Evolutionary conservation across 2,113 vertebrate species (phyloP).

Genomic region (Pica pica): DNA sequence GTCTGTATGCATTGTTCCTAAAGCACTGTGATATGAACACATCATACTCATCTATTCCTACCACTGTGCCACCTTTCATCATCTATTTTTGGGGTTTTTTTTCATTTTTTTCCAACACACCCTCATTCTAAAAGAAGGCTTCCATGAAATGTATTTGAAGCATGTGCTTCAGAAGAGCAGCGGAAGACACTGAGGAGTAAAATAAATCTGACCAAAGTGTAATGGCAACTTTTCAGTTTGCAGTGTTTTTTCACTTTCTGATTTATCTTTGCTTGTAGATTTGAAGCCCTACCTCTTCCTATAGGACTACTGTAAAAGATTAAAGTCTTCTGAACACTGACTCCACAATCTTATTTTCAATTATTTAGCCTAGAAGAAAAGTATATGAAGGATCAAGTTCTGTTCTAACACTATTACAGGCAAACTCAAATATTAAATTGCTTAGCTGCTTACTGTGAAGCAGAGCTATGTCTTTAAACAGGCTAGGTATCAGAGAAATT

Average conservation of each 20-base stretch:
- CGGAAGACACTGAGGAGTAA: rapidly evolving
- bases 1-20: background rate
- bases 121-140: background rate
- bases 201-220: background rate
- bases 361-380: background rate
- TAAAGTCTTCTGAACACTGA: background rate
- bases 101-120: background rate
- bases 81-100: background rate
- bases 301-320: background rate
- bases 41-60: background rate
- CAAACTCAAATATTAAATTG: background rate
- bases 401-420: background rate
- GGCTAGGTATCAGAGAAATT: background rate
- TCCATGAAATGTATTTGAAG: background rate
- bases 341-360: background rate
- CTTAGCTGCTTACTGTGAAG: background rate
- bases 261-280: background rate
- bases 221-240: background rate
- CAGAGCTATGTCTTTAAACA: background rate
- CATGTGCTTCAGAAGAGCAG: background rate
- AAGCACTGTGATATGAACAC: background rate
- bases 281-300: background rate
- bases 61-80: background rate
- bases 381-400: background rate
- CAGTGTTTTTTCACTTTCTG: background rate